Conservation (phyloP, 1,140 invertebrate genomes). For the Forficula auricularia region DNA sequence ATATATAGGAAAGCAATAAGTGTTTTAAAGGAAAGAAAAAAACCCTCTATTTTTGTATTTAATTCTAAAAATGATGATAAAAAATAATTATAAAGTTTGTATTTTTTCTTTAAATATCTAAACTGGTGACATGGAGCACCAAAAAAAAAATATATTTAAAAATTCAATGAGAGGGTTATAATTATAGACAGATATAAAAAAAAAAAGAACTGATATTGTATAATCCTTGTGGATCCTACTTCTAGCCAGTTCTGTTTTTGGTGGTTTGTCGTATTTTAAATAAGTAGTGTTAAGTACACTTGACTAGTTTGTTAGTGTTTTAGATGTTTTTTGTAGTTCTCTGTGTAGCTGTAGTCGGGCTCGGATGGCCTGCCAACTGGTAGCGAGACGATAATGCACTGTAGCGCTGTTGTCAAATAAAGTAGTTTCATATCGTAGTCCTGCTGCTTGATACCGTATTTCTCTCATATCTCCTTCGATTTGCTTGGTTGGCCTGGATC, state of each 20-base stretch:
- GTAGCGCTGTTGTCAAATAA: conserved; percentile 15
- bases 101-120: conserved; percentile 13
- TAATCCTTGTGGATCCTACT: no score
- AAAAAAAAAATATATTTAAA: no score
- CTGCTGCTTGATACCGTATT: conserved; percentile 10
- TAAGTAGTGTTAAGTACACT: conserved; percentile 12
- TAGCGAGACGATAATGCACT: conserved; percentile 12
- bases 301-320: conserved; percentile 13
- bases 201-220: no score
- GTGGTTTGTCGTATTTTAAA: conserved; percentile 15
- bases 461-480: conserved; percentile 9
- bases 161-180: no score
- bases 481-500: conserved; percentile 13
- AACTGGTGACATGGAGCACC: not conserved
- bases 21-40: conserved; percentile 8
- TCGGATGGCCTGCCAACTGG: conserved; percentile 14
- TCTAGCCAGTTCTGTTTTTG: conserved; percentile 14
- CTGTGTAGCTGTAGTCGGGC: conserved; percentile 12
- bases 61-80: conserved; percentile 15
- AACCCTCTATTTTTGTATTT: conserved; percentile 17
- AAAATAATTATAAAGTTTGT: conserved; percentile 14
- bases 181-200: no score
- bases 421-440: conserved; percentile 16
- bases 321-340: conserved; percentile 15
- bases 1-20: conserved; percentile 12